Percentiles rank a stretch among this genome's conserved stretches.
Conservation (phyloP, 2,113 vertebrate genomes). For the Sphaerodactylus townsendi region DNA sequence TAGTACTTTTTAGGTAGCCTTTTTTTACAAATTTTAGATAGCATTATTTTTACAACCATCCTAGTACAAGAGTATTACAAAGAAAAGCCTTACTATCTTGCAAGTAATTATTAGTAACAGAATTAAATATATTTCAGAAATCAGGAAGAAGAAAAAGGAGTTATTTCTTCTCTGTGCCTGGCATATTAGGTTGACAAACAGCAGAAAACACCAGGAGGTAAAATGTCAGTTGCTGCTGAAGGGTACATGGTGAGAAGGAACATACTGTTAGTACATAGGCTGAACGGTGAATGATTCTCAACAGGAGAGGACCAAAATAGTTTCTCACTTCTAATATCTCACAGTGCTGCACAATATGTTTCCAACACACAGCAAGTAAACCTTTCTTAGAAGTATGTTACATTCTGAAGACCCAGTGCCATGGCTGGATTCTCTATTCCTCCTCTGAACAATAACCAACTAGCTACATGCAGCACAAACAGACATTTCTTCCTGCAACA, state of each 20-base stretch:
- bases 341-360: constrained; percentile 26
- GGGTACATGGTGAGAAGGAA: constrained; percentile 35
- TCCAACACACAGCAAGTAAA: constrained; percentile 10
- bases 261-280: background rate
- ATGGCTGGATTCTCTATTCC: background rate
- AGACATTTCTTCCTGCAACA: background rate
- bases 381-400: background rate
- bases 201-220: constrained; percentile 50
- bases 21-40: no score
- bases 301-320: constrained; percentile 29
- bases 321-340: constrained; percentile 18
- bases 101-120: constrained; percentile 31
- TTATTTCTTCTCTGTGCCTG: constrained; percentile 19
- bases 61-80: background rate
- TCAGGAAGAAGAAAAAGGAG: background rate
- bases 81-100: background rate
- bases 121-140: constrained; percentile 40
- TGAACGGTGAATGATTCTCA: constrained; percentile 46
- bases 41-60: background rate
- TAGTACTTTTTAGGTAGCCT: constrained; percentile 20
- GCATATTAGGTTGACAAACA: constrained; percentile 47
- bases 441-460: background rate
- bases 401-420: constrained; percentile 15
- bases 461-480: constrained; percentile 12
- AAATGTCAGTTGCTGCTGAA: constrained; percentile 62